Percentiles rank a stretch among this genome's conserved stretches.
phyloP scores from a whole-genome alignment of 2,113 vertebrate species.

The Sturnira hondurensis region DNA sequence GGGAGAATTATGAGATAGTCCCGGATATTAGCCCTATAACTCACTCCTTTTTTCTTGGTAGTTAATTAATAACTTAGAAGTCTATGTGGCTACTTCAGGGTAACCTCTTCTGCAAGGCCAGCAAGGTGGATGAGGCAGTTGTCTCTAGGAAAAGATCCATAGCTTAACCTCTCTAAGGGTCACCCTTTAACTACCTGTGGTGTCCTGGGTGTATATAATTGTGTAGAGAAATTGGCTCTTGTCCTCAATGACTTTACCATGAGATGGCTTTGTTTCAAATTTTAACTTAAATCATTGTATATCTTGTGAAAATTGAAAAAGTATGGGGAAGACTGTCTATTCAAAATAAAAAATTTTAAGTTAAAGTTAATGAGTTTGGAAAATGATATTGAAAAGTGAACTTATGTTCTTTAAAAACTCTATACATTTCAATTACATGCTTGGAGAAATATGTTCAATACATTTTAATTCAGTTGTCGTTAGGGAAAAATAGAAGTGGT shows the following conservation, averaged over 20 bases:
- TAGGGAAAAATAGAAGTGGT: background rate
- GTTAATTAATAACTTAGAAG: constrained; percentile 10
- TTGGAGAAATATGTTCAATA: background rate
- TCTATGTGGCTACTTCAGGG: background rate
- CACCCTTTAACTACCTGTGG: background rate
- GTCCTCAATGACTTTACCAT: background rate
- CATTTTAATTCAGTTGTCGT: background rate
- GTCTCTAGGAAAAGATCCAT: background rate
- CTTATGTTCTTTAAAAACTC: background rate
- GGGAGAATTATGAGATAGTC: background rate
- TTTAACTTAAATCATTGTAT: background rate
- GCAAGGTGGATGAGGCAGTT: background rate
- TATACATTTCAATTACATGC: background rate
- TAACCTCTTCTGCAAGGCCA: background rate
- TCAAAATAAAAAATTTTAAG: background rate
- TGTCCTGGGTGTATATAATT: background rate
- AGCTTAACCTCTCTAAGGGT: background rate
- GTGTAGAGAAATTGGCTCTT: background rate
- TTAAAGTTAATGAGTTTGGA: background rate
- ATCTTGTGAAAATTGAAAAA: background rate
- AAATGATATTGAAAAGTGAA: background rate
- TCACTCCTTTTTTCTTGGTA: background rate
- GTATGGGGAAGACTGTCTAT: background rate
- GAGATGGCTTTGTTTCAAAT: background rate
- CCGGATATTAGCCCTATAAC: background rate